Percentiles rank a stretch among this genome's conserved stretches.
These are phyloP conservation scores for Seriola aureovittata DNA, from an alignment of 2,113 vertebrate genomes.

Conservation along the genomic window DNA sequence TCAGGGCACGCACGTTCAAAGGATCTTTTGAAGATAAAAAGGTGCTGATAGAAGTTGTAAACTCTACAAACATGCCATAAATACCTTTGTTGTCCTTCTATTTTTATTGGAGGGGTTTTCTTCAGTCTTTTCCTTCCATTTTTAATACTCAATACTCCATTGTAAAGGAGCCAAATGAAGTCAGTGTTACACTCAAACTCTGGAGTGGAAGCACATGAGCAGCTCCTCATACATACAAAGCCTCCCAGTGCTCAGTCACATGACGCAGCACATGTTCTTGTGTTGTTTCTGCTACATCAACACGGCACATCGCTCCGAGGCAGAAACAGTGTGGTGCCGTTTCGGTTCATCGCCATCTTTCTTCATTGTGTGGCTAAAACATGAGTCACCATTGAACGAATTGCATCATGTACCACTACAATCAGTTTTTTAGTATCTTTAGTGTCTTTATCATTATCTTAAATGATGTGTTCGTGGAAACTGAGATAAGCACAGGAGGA, in stretches of 20 bases:
- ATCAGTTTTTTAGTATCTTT: neutral
- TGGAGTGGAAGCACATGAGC: constrained; percentile 39
- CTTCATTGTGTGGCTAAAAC: neutral
- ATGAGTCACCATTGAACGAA: neutral
- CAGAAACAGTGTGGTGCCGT: neutral
- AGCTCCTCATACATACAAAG: constrained; percentile 1
- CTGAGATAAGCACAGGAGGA: neutral
- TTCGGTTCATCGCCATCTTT: constrained; percentile 2
- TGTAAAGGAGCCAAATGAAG: neutral
- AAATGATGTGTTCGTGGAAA: neutral
- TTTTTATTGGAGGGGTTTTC: neutral
- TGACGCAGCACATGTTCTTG: constrained; percentile 54
- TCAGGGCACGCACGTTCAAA: neutral
- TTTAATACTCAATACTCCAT: neutral
- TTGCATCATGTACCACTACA: neutral
- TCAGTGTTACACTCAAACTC: neutral
- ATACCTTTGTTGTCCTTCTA: neutral
- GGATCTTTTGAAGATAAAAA: neutral
- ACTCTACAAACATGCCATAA: neutral
- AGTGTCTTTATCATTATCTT: neutral
- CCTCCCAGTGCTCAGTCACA: constrained; percentile 53
- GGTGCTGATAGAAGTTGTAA: neutral
- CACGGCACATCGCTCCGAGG: neutral
- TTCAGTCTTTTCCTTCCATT: neutral
- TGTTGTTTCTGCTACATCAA: constrained; percentile 32